A percentile compares a stretch with the other conserved stretches of the same genome.
Evolutionary conservation across 2,888 invertebrate genomes (phyloP).

Genomic region (Andrena marginata): DNA sequence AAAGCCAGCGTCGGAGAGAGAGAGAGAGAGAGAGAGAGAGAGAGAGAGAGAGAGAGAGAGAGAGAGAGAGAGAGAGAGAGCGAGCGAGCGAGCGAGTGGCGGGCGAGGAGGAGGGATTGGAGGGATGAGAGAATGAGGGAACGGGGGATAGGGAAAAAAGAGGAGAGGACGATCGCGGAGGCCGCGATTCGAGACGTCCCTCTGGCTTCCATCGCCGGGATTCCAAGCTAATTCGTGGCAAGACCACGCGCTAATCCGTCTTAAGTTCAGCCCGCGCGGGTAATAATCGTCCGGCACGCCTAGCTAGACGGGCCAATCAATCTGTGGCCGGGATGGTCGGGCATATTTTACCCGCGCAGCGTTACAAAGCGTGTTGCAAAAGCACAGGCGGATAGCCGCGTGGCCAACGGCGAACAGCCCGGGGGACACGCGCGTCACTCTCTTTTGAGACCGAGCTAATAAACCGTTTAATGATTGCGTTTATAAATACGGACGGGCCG

Average conservation of each 20-base stretch:
- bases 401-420: neutral
- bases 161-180: conserved; percentile 18
- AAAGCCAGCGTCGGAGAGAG: conserved; percentile 21
- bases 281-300: conserved; percentile 77
- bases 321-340: conserved; percentile 60
- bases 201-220: conserved; percentile 65
- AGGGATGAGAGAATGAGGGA: too few species aligned
- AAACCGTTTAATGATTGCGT: conserved; percentile 47
- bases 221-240: conserved; percentile 78
- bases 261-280: conserved; percentile 64
- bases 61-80: too few species aligned
- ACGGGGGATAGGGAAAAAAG: neutral
- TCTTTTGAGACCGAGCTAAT: conserved; percentile 23
- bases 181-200: conserved; percentile 60
- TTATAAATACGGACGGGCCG: conserved; percentile 46
- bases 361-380: conserved; percentile 40
- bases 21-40: too few species aligned
- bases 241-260: conserved; percentile 74
- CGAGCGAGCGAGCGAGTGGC: conserved; percentile 11
- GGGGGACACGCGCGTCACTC: neutral
- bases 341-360: conserved; percentile 43
- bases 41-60: too few species aligned
- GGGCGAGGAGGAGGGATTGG: neutral
- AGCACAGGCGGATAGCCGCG: neutral
- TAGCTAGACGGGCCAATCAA: conserved; percentile 75